Evolutionary conservation across 1,140 invertebrate species (phyloP).

Genomic region (Idris sp.): DNA sequence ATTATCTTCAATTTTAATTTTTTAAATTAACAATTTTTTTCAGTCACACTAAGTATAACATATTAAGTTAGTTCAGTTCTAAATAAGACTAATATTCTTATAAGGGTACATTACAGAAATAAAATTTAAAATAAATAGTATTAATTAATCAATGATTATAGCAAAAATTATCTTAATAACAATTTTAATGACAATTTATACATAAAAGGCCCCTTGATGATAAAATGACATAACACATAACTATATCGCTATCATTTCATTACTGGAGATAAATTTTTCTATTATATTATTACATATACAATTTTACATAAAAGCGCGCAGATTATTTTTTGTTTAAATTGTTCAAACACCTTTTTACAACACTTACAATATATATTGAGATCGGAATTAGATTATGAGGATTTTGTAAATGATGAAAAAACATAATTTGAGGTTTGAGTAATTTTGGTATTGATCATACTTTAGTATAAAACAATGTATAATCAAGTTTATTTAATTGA

Average conservation of each 20-base stretch:
- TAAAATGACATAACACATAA: constrained; percentile 42
- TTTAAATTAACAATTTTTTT: too few species aligned
- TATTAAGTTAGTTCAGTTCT: too few species aligned
- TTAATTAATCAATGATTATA: constrained; percentile 26
- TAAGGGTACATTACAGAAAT: too few species aligned
- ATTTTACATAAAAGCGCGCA: constrained; percentile 37
- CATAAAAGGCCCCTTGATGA: constrained; percentile 72
- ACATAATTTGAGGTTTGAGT: constrained; percentile 16
- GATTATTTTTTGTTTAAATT: constrained; percentile 17
- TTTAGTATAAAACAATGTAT: constrained; percentile 15
- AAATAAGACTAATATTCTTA: too few species aligned
- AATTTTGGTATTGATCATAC: too few species aligned
- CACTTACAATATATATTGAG: constrained; percentile 50
- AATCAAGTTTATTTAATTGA: constrained; percentile 8
- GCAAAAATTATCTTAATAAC: constrained; percentile 21
- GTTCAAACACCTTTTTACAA: constrained; percentile 27
- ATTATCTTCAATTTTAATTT: too few species aligned
- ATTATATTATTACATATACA: constrained; percentile 19
- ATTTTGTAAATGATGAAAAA: constrained; percentile 20
- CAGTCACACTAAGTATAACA: too few species aligned
- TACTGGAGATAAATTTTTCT: constrained; percentile 30
- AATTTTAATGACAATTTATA: constrained; percentile 58
- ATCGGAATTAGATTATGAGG: constrained; percentile 35
- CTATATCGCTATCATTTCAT: constrained; percentile 19
- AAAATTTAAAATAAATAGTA: constrained; percentile 39